Evolutionary conservation across 2,888 invertebrate species (phyloP).

Genomic region (Melinopterus prodromus): DNA sequence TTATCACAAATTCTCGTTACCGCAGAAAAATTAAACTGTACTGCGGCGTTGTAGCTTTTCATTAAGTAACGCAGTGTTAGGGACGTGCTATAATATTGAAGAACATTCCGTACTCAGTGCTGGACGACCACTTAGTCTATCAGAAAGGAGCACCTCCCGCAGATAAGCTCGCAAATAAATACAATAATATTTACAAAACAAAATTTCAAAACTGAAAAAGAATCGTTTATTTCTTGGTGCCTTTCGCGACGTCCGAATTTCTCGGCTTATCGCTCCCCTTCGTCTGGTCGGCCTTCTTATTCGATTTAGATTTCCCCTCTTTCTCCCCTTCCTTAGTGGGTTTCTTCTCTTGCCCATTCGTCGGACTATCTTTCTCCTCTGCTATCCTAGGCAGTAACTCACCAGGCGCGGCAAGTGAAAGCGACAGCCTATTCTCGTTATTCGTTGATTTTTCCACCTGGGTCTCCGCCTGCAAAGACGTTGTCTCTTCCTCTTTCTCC

Average conservation of each 20-base stretch:
- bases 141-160: no score
- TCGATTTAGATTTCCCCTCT: background rate
- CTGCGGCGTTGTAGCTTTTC: background rate
- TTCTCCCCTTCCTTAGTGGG: conserved; percentile 12
- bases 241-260: conserved; percentile 19
- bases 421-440: conserved; percentile 57
- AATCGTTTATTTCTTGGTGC: background rate
- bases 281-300: background rate
- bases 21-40: background rate
- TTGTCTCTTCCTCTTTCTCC: conserved; percentile 42
- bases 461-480: background rate
- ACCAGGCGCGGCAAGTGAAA: conserved; percentile 63
- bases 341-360: conserved; percentile 61
- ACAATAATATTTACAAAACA: background rate
- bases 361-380: conserved; percentile 86
- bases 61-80: background rate
- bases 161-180: background rate
- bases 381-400: conserved; percentile 82
- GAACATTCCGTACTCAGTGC: no score
- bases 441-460: conserved; percentile 30
- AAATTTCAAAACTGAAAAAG: background rate
- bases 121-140: no score
- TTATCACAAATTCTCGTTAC: background rate
- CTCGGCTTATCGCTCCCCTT: conserved; percentile 8
- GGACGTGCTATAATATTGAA: no score